Conservation (phyloP, 2,888 invertebrate genomes). For the Venustoraphidia nigricollis region DNA sequence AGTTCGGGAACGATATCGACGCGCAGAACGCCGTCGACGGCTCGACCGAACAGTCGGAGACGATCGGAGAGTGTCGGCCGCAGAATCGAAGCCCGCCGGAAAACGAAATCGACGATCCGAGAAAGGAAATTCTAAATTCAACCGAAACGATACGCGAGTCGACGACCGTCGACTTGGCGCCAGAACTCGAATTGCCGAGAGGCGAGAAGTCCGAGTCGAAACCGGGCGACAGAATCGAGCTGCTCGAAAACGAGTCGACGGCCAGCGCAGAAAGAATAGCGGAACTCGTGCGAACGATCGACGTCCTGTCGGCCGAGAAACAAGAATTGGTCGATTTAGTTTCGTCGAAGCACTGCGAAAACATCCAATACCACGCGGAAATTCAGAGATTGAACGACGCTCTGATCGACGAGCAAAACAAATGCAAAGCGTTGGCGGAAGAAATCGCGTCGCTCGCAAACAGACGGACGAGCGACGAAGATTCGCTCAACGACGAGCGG, state of each 20-base stretch:
- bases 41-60: too few species aligned
- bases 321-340: constrained; percentile 55
- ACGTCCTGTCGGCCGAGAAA: constrained; percentile 37
- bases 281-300: constrained; percentile 17
- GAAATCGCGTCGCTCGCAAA: not conserved
- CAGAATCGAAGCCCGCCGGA: too few species aligned
- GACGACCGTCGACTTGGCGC: not conserved
- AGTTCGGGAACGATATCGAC: too few species aligned
- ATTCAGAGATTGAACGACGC: constrained; percentile 60
- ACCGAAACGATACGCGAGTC: constrained; percentile 17
- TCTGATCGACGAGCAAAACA: constrained; percentile 33
- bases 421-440: constrained; percentile 24
- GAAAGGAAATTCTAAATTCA: constrained; percentile 11
- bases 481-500: constrained; percentile 19
- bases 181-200: not conserved
- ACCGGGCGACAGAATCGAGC: not conserved
- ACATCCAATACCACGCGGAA: constrained; percentile 69
- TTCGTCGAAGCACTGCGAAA: constrained; percentile 74
- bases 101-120: constrained; percentile 17
- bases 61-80: too few species aligned
- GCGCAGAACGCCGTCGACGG: too few species aligned
- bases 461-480: constrained; percentile 2
- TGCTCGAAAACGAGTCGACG: not conserved
- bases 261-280: constrained; percentile 6
- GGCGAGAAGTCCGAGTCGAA: not conserved